Evolutionary conservation across 2,888 invertebrate genomes (phyloP), one percentile per base, ranked within the genome.

Genomic region (Drosophila setosimentum): DNA sequence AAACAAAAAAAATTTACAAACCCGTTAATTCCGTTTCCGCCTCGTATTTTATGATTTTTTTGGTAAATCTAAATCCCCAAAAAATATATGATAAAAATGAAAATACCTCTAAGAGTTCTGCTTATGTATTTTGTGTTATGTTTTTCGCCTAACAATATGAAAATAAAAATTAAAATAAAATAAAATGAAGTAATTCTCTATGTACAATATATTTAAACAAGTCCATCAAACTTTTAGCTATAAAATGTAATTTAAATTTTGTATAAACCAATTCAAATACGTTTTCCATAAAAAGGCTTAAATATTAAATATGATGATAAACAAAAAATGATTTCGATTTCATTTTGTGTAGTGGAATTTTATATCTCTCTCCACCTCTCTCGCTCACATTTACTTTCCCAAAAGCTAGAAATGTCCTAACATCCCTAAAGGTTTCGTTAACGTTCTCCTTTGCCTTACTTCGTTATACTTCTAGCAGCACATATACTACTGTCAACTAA

Each of bases 201-300:
- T 78, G 74, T 85, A 82, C 37, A 65, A 54, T 35, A 76, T 78
- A 78, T 30, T 70, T 68, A 65, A 73, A 78, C 30, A 63, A 80
- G 57, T 80, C 78, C 68, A 77, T 77, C 65, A 63, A 68, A 68
- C 68, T 72, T 64, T 54, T 68, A 78, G 81, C 77, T 61, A 59
- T 71, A 64, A 83, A 68, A 63, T 89, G 85, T 80, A 88, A 75
- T 79, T 79, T 83, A 82, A 71, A 71, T 86, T 85, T 90, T 84
- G 73, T 89, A 88, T 79, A 71, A 85, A 73, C 64, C 57, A 79
- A 75, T 75, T 76, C 67, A 63, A 68, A 45, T 40, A 70, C 71
- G 66, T 68, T 85, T 82, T 86, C 72, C 81, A 84, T 82, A 76
- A 89, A 89, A 87, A 85, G 82, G 85, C 83, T 85, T 79, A 79